Conservation (phyloP, 2,797 vertebrate species). For the Hippoglossus hippoglossus region DNA sequence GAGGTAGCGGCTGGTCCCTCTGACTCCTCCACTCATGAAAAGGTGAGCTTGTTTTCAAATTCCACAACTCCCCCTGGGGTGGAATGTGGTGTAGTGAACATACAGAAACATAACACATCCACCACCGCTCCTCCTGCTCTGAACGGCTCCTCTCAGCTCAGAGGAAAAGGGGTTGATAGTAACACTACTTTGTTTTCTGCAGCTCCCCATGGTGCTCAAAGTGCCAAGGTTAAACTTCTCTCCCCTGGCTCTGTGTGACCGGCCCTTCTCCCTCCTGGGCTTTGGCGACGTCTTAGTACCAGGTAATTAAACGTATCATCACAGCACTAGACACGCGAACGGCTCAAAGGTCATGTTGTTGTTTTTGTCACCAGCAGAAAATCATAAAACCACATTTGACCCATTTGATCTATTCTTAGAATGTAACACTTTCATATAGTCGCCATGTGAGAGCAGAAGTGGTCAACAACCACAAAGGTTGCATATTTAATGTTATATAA, state of each 20-base stretch:
- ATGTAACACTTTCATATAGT: background rate
- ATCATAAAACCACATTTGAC: background rate
- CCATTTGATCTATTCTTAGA: background rate
- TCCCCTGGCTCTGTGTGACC: constrained; percentile 91
- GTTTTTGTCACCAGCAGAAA: background rate
- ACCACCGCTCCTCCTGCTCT: background rate
- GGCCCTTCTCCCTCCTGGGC: constrained; percentile 96
- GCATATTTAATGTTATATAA: too few species aligned
- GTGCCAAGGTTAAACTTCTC: constrained; percentile 94
- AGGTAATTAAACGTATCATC: constrained; percentile 82
- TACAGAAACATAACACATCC: background rate
- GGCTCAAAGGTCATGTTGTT: background rate
- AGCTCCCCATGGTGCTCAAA: constrained; percentile 99
- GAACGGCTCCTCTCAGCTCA: background rate
- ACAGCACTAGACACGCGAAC: background rate
- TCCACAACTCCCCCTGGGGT: background rate
- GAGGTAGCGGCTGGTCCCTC: constrained; percentile 96
- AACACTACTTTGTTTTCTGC: constrained; percentile 11
- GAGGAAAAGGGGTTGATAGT: background rate
- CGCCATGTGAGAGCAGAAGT: too few species aligned
- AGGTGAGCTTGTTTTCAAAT: constrained; percentile 82
- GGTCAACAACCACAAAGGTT: too few species aligned
- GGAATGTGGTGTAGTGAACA: background rate
- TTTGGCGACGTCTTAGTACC: constrained; percentile 97
- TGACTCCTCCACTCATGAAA: constrained; percentile 92